A percentile compares a stretch with the other conserved stretches of the same genome.
These are phyloP conservation scores for Lutraria lutraria DNA, from an alignment of 2,888 invertebrate genomes.

Conservation along the genomic window DNA sequence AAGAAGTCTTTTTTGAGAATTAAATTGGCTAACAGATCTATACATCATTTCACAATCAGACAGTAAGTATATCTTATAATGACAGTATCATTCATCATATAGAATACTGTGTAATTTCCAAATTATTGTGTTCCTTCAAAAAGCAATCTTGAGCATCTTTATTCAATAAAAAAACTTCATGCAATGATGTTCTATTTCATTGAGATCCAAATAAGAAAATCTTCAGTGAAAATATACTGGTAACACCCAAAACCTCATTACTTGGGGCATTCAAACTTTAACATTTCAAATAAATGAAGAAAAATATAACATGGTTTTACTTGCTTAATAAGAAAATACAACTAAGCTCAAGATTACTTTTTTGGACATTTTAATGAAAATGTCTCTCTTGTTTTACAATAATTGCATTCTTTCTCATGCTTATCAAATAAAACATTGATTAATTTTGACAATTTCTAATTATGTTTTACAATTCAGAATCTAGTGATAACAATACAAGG, in stretches of 20 bases:
- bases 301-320: background rate
- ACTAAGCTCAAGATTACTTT: slow-evolving; percentile 18
- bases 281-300: background rate
- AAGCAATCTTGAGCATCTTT: slow-evolving; percentile 19
- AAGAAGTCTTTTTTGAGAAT: background rate
- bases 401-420: background rate
- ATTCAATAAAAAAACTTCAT: background rate
- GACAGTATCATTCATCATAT: slow-evolving; percentile 16
- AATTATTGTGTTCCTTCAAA: background rate
- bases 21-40: background rate
- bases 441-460: background rate
- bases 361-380: background rate
- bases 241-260: background rate
- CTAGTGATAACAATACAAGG: background rate
- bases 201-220: too few relatives aligned
- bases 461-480: background rate
- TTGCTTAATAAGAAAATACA: background rate
- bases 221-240: too few relatives aligned
- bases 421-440: background rate
- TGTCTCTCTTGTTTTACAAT: slow-evolving; percentile 5
- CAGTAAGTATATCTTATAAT: slow-evolving; percentile 27
- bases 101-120: slow-evolving; percentile 18
- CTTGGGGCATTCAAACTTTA: background rate
- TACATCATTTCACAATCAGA: slow-evolving; percentile 13
- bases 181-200: background rate